A percentile compares a stretch with the other conserved stretches of the same genome.
Evolutionary conservation across 2,888 invertebrate genomes (phyloP).

Genomic region (Smittia sp.): DNA sequence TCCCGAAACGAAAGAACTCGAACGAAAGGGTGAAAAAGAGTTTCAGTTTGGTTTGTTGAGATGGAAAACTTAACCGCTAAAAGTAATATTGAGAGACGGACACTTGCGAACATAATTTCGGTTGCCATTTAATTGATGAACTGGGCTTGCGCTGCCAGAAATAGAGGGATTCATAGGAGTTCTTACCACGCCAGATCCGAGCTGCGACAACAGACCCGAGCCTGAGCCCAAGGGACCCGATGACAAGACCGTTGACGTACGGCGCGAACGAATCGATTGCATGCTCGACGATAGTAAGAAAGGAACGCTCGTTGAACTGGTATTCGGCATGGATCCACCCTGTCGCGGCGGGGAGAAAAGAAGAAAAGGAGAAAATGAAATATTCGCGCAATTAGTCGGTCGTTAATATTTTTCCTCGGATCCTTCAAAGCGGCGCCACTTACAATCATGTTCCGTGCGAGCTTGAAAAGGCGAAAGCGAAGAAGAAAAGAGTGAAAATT

Average conservation of each 20-base stretch:
- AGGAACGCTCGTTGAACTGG: constrained; percentile 77
- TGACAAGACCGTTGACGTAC: constrained; percentile 70
- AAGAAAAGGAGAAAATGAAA: constrained; percentile 29
- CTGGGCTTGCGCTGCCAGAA: constrained; percentile 64
- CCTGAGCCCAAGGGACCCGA: constrained; percentile 62
- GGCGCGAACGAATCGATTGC: constrained; percentile 72
- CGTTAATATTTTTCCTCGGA: no score
- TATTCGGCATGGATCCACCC: constrained; percentile 89
- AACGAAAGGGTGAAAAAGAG: background rate
- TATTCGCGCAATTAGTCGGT: background rate
- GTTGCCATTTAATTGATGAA: constrained; percentile 58
- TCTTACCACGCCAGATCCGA: constrained; percentile 93
- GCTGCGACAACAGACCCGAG: constrained; percentile 78
- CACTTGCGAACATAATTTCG: constrained; percentile 67
- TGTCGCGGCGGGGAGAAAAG: constrained; percentile 54
- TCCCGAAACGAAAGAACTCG: background rate
- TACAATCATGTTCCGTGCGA: constrained; percentile 90
- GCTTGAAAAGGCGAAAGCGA: constrained; percentile 57
- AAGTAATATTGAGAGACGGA: constrained; percentile 72
- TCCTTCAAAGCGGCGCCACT: constrained; percentile 56
- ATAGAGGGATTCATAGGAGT: constrained; percentile 62
- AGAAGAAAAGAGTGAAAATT: background rate
- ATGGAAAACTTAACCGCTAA: constrained; percentile 55
- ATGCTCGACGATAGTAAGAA: constrained; percentile 78
- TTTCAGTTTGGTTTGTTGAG: no score